Percentiles rank a stretch among this genome's conserved stretches.
Evolutionary conservation across 2,797 vertebrate genomes (phyloP).

Genomic region (Sebastes kiyomatsui): DNA sequence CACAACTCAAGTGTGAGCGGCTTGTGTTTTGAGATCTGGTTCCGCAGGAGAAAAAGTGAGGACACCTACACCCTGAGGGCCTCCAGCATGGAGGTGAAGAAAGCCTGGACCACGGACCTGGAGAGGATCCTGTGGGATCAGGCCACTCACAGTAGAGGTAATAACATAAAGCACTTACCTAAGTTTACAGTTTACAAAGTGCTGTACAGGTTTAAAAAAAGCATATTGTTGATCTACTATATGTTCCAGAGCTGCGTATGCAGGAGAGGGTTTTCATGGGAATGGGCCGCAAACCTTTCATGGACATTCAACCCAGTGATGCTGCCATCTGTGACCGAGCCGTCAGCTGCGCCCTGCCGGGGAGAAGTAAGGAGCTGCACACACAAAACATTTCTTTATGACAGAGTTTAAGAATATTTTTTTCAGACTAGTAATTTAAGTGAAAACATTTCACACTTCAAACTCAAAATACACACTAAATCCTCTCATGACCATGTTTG

Average conservation of each 20-base stretch:
- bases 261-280: constrained; percentile 88
- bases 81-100: constrained; percentile 79
- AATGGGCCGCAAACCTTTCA: constrained; percentile 83
- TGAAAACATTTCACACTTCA: background rate
- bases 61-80: constrained; percentile 85
- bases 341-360: constrained; percentile 68
- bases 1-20: constrained; percentile 79
- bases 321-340: constrained; percentile 84
- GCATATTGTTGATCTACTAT: background rate
- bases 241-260: constrained; percentile 81
- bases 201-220: background rate
- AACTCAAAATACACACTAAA: background rate
- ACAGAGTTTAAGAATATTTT: no score
- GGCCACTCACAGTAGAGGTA: constrained; percentile 85
- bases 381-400: background rate
- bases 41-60: constrained; percentile 83
- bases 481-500: background rate
- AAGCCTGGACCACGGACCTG: constrained; percentile 85
- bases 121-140: constrained; percentile 87
- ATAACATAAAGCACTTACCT: background rate
- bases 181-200: background rate
- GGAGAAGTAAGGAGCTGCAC: constrained; percentile 72
- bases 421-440: background rate
- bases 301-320: constrained; percentile 85
- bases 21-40: constrained; percentile 88